Base-by-base conservation (phyloP, 2,113 vertebrate genomes). In the Cheirogaleus medius region DNA sequence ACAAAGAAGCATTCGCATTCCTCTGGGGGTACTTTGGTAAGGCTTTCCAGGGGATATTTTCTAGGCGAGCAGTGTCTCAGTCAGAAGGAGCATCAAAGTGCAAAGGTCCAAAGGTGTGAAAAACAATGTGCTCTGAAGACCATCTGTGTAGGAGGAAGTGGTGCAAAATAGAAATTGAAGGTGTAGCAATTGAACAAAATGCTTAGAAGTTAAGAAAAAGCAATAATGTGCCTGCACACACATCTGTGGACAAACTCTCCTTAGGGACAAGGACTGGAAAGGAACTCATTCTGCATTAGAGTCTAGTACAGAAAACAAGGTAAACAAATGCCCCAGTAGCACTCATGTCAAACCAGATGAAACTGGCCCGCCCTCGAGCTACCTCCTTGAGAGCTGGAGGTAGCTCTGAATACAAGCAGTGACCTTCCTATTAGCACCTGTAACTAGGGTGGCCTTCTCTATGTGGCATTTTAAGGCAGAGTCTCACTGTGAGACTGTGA, bases 81-180 rank as follows among this genome's bases (percentile, higher is more conserved):
- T 39, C 23, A 52, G 37, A 44, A 39, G 83, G 42, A 85, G 37
- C 14, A 58, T 29, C 52, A 27, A 6, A 32, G 29, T 60, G 66
- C 44, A 37, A 84, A 86, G 44, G 21, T 37, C 47, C 58, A 81
- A 88, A 66, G 78, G 17, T 49, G 2, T 78, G 71, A 32, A 64
- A 95, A 87, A 39, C 63, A 93, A 52, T 83, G 74, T 82, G 4
- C 83, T 81, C 77, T 76, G 80, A 73, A 63, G 71, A 80, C 54
- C 34, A 37, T 64, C n/a, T 85, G 34, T 66, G 14, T 7, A 63
- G 54, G 60, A 92, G 39, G 34, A 77, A 91, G 10, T 83, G 32
- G 60, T 77, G 18, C 21, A 64, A 95, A 80, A 74, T 37, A 52
- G 49, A 87, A 83, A 81, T 80, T 77, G 47, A 89, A 80, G 52